These are phyloP conservation scores for Dicrostonyx torquatus DNA, from an alignment of 2,797 vertebrate genomes.

Conservation along the genomic window DNA sequence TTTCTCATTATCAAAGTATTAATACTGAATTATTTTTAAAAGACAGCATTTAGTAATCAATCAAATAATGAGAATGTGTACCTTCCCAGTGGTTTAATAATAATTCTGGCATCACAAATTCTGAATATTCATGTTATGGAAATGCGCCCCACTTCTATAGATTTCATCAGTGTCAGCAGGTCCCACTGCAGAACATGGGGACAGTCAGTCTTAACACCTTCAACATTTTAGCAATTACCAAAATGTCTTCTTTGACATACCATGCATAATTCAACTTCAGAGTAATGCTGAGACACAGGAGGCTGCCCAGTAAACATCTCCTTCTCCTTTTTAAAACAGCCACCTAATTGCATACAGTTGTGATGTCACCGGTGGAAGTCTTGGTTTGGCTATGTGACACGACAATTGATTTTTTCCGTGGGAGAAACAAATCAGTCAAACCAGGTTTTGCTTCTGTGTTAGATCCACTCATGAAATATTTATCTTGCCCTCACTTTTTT, in stretches of 20 bases:
- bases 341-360: conserved; percentile 12
- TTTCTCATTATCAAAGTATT: conserved; percentile 72
- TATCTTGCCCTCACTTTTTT: conserved; percentile 7
- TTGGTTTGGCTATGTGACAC: neutral
- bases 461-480: conserved; percentile 19
- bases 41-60: conserved; percentile 72
- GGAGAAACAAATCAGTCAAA: conserved; percentile 30
- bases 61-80: conserved; percentile 76
- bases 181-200: conserved; percentile 61
- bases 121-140: conserved; percentile 83
- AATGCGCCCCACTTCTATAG: conserved; percentile 80
- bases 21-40: conserved; percentile 76
- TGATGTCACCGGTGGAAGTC: conserved; percentile 40
- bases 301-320: conserved; percentile 46
- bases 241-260: conserved; percentile 70
- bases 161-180: conserved; percentile 71
- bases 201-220: conserved; percentile 72
- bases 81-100: conserved; percentile 79
- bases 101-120: conserved; percentile 78
- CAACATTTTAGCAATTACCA: conserved; percentile 70
- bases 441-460: conserved; percentile 11
- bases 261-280: conserved; percentile 73
- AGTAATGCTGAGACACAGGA: conserved; percentile 61
- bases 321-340: conserved; percentile 37
- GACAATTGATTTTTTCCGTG: neutral